These are phyloP conservation scores for Euwallacea similis DNA, from an alignment of 1,140 invertebrate genomes.

Conservation along the genomic window DNA sequence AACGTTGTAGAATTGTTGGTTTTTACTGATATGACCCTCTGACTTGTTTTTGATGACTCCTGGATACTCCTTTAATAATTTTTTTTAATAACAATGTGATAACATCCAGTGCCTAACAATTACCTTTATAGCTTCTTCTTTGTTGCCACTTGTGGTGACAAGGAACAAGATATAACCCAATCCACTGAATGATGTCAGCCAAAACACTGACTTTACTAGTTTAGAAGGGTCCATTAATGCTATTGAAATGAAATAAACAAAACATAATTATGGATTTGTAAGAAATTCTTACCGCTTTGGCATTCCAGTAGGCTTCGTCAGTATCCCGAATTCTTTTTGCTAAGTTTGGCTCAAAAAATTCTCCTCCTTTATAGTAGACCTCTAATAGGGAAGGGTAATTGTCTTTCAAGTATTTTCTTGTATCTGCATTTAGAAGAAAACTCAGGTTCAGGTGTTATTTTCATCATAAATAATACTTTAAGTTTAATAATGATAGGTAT, in stretches of 20 bases:
- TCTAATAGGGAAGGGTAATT: constrained; percentile 63
- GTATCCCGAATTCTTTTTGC: constrained; percentile 55
- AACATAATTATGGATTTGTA: neutral
- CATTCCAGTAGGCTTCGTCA: neutral
- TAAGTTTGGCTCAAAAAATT: constrained; percentile 52
- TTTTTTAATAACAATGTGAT: neutral
- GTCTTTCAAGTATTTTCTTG: constrained; percentile 61
- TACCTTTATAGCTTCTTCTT: constrained; percentile 35
- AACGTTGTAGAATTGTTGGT: constrained; percentile 45
- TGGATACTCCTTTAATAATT: constrained; percentile 43
- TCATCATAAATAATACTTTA: no score
- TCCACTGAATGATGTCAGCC: constrained; percentile 59
- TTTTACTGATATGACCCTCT: constrained; percentile 18
- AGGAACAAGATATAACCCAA: constrained; percentile 60
- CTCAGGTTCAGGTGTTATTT: neutral
- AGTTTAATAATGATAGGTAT: no score
- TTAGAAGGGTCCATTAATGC: constrained; percentile 51
- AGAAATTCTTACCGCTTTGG: neutral
- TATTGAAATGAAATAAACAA: constrained; percentile 22
- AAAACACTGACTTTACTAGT: constrained; percentile 60
- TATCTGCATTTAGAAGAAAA: constrained; percentile 54
- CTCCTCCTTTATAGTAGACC: constrained; percentile 62
- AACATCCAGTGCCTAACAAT: constrained; percentile 5
- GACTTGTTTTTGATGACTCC: constrained; percentile 19
- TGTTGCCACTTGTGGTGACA: constrained; percentile 56